Evolutionary conservation across 2,113 vertebrate species (phyloP).

Genomic region (Sinocyclocheilus rhinocerous): DNA sequence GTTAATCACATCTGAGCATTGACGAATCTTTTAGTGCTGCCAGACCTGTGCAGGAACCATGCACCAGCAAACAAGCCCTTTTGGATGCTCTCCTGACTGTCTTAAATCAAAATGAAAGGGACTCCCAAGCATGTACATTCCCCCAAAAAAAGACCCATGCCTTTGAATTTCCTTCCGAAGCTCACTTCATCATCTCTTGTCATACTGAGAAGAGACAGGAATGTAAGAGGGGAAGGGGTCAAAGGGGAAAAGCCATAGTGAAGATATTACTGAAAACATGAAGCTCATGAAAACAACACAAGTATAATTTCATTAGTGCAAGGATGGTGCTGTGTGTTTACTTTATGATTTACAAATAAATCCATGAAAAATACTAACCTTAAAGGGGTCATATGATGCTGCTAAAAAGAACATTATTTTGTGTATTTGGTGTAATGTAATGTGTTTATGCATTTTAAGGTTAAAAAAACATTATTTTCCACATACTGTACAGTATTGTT

Average conservation of each 20-base stretch:
- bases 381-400: no score
- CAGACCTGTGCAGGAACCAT: slow-evolving; percentile 60
- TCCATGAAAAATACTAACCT: background rate
- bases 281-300: background rate
- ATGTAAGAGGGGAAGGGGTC: slow-evolving; percentile 39
- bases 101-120: slow-evolving; percentile 67
- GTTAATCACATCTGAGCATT: slow-evolving; percentile 51
- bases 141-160: slow-evolving; percentile 49
- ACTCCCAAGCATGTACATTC: slow-evolving; percentile 63
- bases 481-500: no score
- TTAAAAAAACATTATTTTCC: no score
- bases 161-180: slow-evolving; percentile 48
- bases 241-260: slow-evolving; percentile 34
- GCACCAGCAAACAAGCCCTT: slow-evolving; percentile 39
- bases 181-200: slow-evolving; percentile 47
- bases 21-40: slow-evolving; percentile 46
- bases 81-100: slow-evolving; percentile 57
- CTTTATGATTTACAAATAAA: background rate
- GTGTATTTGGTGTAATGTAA: no score
- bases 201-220: slow-evolving; percentile 37
- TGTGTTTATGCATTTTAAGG: no score
- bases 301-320: background rate
- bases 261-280: slow-evolving; percentile 46
- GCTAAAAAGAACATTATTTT: no score
- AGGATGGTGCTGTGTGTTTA: background rate